phyloP scores from a whole-genome alignment of 2,888 invertebrate species.

The Linnaemya tessellans region DNA sequence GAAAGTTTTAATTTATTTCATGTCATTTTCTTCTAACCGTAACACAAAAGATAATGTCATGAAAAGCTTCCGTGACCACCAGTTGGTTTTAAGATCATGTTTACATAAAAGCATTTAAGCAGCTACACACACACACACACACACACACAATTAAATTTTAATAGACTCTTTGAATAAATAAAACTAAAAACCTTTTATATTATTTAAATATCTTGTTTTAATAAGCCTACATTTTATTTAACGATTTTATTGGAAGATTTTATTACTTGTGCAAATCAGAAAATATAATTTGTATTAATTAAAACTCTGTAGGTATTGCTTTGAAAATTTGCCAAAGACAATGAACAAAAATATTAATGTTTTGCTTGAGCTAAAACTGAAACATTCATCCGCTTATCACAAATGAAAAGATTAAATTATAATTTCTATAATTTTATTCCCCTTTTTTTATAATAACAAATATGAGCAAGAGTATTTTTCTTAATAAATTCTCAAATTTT shows the following conservation, averaged over 20 bases:
- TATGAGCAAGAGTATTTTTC: conserved; percentile 24
- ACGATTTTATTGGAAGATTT: conserved; percentile 4
- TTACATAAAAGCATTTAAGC: background rate
- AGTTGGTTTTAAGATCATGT: background rate
- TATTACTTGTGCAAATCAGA: background rate
- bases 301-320: background rate
- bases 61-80: background rate
- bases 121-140: too few relatives aligned
- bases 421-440: conserved; percentile 56
- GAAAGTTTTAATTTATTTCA: background rate
- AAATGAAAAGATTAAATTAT: conserved; percentile 39
- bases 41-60: background rate
- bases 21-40: background rate
- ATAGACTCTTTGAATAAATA: background rate
- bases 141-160: background rate
- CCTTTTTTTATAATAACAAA: conserved; percentile 35
- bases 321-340: background rate
- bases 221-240: background rate
- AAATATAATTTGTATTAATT: conserved; percentile 25
- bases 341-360: background rate
- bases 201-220: background rate
- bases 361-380: background rate
- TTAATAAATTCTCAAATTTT: conserved; percentile 61
- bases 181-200: background rate
- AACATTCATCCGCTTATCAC: conserved; percentile 9